These are phyloP conservation scores for Holothuria leucospilota DNA, from an alignment of 53 echinoderm and acorn worm genomes.

Conservation along the genomic window DNA sequence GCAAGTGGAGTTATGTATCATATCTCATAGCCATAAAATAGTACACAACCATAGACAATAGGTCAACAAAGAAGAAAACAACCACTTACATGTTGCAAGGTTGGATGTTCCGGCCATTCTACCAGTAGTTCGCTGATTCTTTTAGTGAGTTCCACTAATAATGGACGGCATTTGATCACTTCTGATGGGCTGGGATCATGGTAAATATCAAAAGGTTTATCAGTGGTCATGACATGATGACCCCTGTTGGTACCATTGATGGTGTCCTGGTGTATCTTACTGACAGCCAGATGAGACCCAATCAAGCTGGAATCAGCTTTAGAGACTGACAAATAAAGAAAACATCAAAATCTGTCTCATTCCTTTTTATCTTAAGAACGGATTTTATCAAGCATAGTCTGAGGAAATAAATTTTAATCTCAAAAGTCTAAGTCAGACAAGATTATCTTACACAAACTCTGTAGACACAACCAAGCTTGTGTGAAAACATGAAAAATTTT, in stretches of 20 bases:
- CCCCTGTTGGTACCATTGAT: slow-evolving; percentile 42
- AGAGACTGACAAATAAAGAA: slow-evolving; percentile 45
- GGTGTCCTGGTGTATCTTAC: slow-evolving; percentile 60
- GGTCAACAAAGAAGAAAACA: no score
- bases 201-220: slow-evolving; percentile 87
- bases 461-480: no score
- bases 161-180: slow-evolving; percentile 76
- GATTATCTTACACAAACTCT: no score
- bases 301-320: slow-evolving; percentile 60
- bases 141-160: slow-evolving; percentile 63
- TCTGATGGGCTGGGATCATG: slow-evolving; percentile 84
- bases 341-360: neutral
- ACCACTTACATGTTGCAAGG: slow-evolving; percentile 80
- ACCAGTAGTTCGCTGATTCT: slow-evolving; percentile 71
- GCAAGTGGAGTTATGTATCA: no score
- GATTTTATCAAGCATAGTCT: no score
- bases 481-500: no score
- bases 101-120: slow-evolving; percentile 99
- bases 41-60: no score
- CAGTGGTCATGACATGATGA: slow-evolving; percentile 30
- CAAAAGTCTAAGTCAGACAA: no score
- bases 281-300: slow-evolving; percentile 80
- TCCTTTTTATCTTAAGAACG: no score
- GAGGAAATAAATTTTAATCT: no score
- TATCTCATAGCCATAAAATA: no score